Evolutionary conservation across 2,113 vertebrate species (phyloP), one percentile per base, ranked within the genome.

Genomic region (Cisticola juncidis): DNA sequence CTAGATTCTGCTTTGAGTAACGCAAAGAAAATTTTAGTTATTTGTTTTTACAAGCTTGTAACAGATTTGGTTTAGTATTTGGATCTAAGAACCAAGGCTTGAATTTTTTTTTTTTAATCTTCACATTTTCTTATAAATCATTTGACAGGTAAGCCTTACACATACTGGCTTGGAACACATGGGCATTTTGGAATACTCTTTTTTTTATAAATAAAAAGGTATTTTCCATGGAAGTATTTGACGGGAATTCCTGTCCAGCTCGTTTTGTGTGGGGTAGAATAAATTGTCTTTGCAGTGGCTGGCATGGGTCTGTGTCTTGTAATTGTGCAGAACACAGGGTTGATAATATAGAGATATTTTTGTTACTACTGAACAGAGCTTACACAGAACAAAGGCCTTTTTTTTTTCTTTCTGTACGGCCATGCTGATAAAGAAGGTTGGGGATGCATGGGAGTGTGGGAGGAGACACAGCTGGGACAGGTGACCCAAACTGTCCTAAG

Each of bases 391-490:
- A 25, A 58, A 31, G 22, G 14, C 7, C 26, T 58, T 51, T 38
- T 38, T 38, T 65, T 35, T 21, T 26, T 21, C 26, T 22, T 68
- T 68, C 44, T 0, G 0, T n/a, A 15, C 0, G 0, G 14, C 45
- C 21, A 25, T 2, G 9, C 51, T 48, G 17, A 10, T 1, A 1
- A 50, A 14, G 21, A 68, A 5, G 21, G 21, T 8, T 68, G 31
- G 14, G 10, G 16, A 0, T 42, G 25, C 35, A 8, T 9, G 13
- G 17, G 31, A 22, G 13, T 5, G 2, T 66, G 17, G 31, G 31
- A 68, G 44, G 26, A 44, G 36, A 42, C 31, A 44, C 8, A 17
- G 35, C 12, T 5, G 2, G 24, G 36, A 33, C 17, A 42, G 36
- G 20, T 76, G 31, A 31, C 36, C 9, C 31, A 31, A 36, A 60